phyloP scores from a whole-genome alignment of 2,888 invertebrate species.

The Polymixis lichenea region DNA sequence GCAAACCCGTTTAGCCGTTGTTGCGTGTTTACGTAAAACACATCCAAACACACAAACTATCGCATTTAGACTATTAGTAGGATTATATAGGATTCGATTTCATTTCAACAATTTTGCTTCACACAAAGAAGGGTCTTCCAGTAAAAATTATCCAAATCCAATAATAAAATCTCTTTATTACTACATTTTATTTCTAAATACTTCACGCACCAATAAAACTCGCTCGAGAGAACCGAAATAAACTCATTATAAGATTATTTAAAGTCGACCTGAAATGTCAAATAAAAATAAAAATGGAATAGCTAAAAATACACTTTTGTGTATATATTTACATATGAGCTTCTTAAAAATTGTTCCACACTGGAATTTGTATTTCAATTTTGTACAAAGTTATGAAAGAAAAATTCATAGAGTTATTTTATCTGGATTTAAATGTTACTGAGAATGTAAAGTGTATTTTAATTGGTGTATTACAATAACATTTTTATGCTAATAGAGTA shows the following conservation, averaged over 20 bases:
- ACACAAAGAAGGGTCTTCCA: neutral
- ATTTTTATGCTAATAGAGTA: neutral
- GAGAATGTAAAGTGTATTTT: constrained; percentile 26
- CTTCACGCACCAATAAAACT: constrained; percentile 13
- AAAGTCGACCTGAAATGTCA: constrained; percentile 32
- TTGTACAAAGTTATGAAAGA: constrained; percentile 6
- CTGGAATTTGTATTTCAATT: constrained; percentile 24
- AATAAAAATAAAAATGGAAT: constrained; percentile 33
- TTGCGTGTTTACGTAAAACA: no score
- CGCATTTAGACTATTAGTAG: no score
- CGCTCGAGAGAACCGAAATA: constrained; percentile 24
- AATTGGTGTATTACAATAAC: constrained; percentile 1
- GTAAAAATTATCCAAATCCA: neutral
- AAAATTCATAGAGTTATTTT: constrained; percentile 12
- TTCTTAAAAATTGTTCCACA: constrained; percentile 9
- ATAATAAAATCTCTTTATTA: neutral
- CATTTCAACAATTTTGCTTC: no score
- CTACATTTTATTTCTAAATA: neutral
- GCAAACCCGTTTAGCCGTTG: no score
- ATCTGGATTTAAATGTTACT: neutral
- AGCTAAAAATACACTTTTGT: constrained; percentile 26
- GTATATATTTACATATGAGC: neutral
- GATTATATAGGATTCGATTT: no score
- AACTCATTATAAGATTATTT: constrained; percentile 44
- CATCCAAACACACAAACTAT: no score